Percentiles rank a stretch among this genome's conserved stretches.
Conservation (phyloP, 2,797 vertebrate species). For the Chromobotia macracanthus region DNA sequence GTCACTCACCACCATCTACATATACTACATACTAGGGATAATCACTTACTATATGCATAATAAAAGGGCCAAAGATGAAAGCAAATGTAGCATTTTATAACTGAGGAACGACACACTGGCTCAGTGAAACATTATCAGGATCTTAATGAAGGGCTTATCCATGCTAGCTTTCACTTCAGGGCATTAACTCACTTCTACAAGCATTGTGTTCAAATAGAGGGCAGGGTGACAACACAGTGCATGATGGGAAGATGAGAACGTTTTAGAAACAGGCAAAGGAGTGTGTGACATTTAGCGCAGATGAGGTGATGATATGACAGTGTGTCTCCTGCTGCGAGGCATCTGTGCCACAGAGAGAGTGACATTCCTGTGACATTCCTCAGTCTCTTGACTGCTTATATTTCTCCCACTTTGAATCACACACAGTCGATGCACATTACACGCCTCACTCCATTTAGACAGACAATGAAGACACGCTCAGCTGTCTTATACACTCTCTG, state of each 20-base stretch:
- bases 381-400: slow-evolving; percentile 7
- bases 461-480: background rate
- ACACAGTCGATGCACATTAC: slow-evolving; percentile 15
- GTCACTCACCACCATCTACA: background rate
- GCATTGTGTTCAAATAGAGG: background rate
- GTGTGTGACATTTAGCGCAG: slow-evolving; percentile 33
- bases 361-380: slow-evolving; percentile 34
- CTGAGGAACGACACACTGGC: too few relatives aligned
- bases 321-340: slow-evolving; percentile 14
- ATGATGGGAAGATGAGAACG: slow-evolving; percentile 23
- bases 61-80: background rate
- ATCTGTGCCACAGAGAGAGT: slow-evolving; percentile 45
- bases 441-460: background rate
- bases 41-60: too few relatives aligned
- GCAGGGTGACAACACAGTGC: background rate
- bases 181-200: background rate
- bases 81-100: background rate
- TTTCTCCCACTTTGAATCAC: slow-evolving; percentile 27
- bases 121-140: too few relatives aligned
- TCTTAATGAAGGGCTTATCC: background rate
- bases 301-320: slow-evolving; percentile 15
- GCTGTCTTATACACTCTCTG: background rate
- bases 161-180: background rate
- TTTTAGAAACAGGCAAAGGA: slow-evolving; percentile 18
- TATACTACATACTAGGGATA: background rate